A percentile compares a stretch with the other conserved stretches of the same genome.
Evolutionary conservation across 2,797 vertebrate species (phyloP).

Genomic region (Eulemur albifrons): DNA sequence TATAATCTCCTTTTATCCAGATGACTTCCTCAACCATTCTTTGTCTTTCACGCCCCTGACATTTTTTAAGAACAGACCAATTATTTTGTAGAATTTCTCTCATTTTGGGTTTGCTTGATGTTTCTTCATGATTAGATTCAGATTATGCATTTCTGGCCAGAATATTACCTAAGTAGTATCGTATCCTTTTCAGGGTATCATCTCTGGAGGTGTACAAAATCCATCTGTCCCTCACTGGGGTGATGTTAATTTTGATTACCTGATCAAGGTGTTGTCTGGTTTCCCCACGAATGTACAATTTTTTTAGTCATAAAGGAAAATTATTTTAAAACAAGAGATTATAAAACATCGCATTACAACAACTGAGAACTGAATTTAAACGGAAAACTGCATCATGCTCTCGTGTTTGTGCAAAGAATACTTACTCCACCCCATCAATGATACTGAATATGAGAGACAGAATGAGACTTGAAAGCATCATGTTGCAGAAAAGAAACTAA

Average conservation of each 20-base stretch:
- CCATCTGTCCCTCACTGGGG: neutral
- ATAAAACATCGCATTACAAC: neutral
- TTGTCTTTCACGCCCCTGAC: neutral
- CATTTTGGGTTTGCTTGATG: neutral
- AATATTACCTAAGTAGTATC: neutral
- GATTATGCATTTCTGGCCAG: neutral
- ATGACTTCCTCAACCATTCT: neutral
- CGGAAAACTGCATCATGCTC: neutral
- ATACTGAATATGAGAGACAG: neutral
- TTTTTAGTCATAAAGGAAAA: neutral
- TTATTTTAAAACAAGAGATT: neutral
- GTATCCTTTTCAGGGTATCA: neutral
- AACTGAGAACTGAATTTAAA: neutral
- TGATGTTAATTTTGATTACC: neutral
- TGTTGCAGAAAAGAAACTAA: neutral
- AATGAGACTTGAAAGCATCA: neutral
- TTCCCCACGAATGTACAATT: neutral
- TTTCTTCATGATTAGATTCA: neutral
- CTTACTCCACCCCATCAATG: neutral
- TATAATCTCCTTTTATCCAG: neutral
- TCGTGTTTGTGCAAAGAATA: neutral
- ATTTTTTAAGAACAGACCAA: neutral
- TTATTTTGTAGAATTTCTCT: neutral
- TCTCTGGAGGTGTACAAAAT: neutral
- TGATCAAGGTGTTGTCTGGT: neutral